Percentiles rank a stretch among this genome's conserved stretches.
Evolutionary conservation across 2,797 vertebrate genomes (phyloP).

Genomic region (Tapera naevia): DNA sequence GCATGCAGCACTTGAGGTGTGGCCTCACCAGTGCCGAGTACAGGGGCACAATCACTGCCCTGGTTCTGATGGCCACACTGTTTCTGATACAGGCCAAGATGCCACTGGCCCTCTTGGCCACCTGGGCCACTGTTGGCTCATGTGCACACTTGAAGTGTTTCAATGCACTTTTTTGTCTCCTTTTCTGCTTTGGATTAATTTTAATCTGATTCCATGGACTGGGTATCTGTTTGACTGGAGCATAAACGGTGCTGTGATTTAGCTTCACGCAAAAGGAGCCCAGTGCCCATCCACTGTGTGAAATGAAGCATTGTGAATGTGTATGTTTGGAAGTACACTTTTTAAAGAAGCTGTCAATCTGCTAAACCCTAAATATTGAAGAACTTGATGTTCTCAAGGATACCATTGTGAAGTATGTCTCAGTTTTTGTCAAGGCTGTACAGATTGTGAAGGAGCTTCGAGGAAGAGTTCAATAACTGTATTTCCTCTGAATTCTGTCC

Average conservation of each 20-base stretch:
- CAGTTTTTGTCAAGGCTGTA: neutral
- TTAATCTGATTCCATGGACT: neutral
- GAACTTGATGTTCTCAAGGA: neutral
- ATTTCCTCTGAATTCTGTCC: neutral
- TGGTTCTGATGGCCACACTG: too few relatives aligned
- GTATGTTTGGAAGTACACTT: neutral
- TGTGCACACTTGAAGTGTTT: neutral
- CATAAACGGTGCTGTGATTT: neutral
- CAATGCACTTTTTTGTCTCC: neutral
- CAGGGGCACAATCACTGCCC: too few relatives aligned
- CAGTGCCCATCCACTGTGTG: neutral
- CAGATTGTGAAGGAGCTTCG: neutral
- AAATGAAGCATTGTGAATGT: neutral
- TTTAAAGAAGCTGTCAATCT: neutral
- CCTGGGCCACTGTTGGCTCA: too few relatives aligned
- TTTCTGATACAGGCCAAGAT: too few relatives aligned
- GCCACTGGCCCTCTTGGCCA: too few relatives aligned
- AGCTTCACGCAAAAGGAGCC: neutral
- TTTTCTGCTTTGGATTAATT: neutral
- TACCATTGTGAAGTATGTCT: neutral
- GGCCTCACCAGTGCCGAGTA: too few relatives aligned
- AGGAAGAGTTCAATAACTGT: neutral
- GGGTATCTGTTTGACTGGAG: neutral
- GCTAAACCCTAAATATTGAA: neutral
- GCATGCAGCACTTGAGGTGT: too few relatives aligned